Evolutionary conservation across 1,140 invertebrate species (phyloP).

Genomic region (Zaprionus lachaisei): DNA sequence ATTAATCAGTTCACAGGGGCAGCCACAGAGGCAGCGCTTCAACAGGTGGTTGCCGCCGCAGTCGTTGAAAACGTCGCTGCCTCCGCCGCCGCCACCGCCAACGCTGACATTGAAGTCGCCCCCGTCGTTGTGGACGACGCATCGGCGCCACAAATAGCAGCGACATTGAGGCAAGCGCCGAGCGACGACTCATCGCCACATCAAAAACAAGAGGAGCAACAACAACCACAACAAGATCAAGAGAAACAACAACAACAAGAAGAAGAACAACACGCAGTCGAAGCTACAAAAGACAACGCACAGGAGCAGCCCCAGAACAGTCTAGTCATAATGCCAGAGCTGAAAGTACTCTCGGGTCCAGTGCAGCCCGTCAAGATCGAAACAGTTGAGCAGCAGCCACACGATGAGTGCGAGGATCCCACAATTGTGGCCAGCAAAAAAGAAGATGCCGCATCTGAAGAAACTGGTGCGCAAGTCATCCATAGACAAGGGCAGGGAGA

Average conservation of each 20-base stretch:
- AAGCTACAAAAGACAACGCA: constrained; percentile 74
- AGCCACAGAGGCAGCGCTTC: constrained; percentile 45
- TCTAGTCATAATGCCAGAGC: constrained; percentile 74
- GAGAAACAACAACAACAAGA: constrained; percentile 31
- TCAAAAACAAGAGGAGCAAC: constrained; percentile 28
- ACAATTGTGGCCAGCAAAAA: constrained; percentile 45
- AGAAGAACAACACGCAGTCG: constrained; percentile 16
- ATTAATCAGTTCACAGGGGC: constrained; percentile 57
- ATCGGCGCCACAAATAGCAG: constrained; percentile 71
- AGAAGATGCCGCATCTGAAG: constrained; percentile 57
- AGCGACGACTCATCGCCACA: constrained; percentile 69
- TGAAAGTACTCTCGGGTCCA: constrained; percentile 72
- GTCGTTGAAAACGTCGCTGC: constrained; percentile 44
- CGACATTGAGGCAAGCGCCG: constrained; percentile 65
- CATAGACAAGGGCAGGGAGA: constrained; percentile 63
- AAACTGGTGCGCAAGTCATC: constrained; percentile 73
- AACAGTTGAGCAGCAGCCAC: constrained; percentile 60
- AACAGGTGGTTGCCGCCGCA: constrained; percentile 65
- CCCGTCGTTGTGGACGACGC: constrained; percentile 30
- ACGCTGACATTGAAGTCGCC: constrained; percentile 67
- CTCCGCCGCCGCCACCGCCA: constrained; percentile 23
- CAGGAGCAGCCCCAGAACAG: constrained; percentile 55
- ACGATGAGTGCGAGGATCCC: constrained; percentile 44
- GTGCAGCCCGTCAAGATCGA: constrained; percentile 78
- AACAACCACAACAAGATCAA: constrained; percentile 25